Conservation (phyloP, 2,797 vertebrate genomes). For the Melanotaenia boesemani region DNA sequence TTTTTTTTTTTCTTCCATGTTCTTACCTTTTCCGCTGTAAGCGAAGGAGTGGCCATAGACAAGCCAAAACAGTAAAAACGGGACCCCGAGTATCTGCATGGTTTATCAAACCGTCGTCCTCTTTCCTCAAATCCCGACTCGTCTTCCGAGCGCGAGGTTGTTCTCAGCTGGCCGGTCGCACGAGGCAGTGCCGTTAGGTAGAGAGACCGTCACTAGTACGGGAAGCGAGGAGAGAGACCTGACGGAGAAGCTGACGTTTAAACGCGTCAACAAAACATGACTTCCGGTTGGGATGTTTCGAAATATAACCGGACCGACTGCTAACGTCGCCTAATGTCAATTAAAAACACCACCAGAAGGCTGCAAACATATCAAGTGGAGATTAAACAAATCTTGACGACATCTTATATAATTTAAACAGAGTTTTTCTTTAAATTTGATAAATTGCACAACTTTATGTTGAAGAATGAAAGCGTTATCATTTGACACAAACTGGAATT, state of each 20-base stretch:
- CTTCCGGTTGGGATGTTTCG: slow-evolving; percentile 36
- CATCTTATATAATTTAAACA: accelerated
- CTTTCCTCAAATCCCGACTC: slow-evolving; percentile 56
- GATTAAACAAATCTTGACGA: accelerated
- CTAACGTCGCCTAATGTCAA: not conserved
- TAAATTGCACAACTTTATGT: not conserved
- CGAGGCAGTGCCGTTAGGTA: slow-evolving; percentile 20
- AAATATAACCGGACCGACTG: slow-evolving; percentile 26
- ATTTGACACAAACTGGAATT: not conserved
- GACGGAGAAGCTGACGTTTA: slow-evolving; percentile 7
- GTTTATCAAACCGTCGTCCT: slow-evolving; percentile 52
- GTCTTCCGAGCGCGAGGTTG: slow-evolving; percentile 35
- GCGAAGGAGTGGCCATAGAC: slow-evolving; percentile 79
- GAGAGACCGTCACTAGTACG: slow-evolving; percentile 40
- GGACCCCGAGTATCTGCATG: slow-evolving; percentile 71
- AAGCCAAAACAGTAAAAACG: slow-evolving; percentile 72
- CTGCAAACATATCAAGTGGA: accelerated
- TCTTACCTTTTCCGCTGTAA: slow-evolving; percentile 89
- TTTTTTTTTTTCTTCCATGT: not conserved
- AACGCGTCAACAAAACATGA: not conserved
- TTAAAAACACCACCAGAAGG: accelerated
- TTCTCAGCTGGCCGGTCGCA: slow-evolving; percentile 31
- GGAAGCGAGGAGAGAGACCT: slow-evolving; percentile 34
- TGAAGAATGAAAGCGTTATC: not conserved
- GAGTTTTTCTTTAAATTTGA: accelerated